Percentiles rank a stretch among this genome's conserved stretches.
These are phyloP conservation scores for Drosophila tanythrix DNA, from an alignment of 2,888 invertebrate genomes.

Conservation along the genomic window DNA sequence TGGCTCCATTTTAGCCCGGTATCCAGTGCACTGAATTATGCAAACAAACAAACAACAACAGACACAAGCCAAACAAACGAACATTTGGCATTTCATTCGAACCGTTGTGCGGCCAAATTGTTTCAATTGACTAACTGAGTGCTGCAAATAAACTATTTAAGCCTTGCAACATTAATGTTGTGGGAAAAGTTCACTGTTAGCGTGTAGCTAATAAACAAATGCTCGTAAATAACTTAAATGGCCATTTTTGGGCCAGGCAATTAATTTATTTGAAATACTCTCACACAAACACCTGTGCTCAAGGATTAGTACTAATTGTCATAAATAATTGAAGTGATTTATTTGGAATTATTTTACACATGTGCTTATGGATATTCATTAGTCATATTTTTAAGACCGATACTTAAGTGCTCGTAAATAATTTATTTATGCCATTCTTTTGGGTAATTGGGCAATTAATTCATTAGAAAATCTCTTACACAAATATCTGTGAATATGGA, in stretches of 20 bases:
- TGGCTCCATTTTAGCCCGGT: not conserved
- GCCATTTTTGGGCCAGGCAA: not conserved
- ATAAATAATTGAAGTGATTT: not conserved
- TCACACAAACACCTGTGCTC: not conserved
- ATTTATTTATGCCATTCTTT: slow-evolving; percentile 1
- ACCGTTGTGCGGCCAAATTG: slow-evolving; percentile 26
- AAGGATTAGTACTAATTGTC: not conserved
- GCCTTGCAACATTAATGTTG: not conserved
- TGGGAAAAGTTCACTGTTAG: slow-evolving; percentile 5
- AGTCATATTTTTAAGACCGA: not conserved
- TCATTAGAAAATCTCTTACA: not conserved
- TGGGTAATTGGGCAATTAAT: not conserved
- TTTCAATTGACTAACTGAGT: slow-evolving; percentile 26
- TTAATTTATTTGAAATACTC: not conserved
- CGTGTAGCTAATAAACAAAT: slow-evolving; percentile 2
- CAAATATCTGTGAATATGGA: not conserved
- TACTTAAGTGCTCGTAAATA: not conserved
- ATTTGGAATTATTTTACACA: not conserved
- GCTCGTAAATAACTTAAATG: not conserved
- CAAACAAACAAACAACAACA: slow-evolving; percentile 36
- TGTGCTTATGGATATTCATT: not conserved
- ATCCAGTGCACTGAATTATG: slow-evolving; percentile 59
- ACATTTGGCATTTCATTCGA: slow-evolving; percentile 27
- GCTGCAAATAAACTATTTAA: slow-evolving; percentile 29
- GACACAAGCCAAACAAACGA: slow-evolving; percentile 21